Evolutionary conservation across 2,113 vertebrate genomes (phyloP), one percentile per base, ranked within the genome.

Genomic region (Chelonoidis abingdonii): DNA sequence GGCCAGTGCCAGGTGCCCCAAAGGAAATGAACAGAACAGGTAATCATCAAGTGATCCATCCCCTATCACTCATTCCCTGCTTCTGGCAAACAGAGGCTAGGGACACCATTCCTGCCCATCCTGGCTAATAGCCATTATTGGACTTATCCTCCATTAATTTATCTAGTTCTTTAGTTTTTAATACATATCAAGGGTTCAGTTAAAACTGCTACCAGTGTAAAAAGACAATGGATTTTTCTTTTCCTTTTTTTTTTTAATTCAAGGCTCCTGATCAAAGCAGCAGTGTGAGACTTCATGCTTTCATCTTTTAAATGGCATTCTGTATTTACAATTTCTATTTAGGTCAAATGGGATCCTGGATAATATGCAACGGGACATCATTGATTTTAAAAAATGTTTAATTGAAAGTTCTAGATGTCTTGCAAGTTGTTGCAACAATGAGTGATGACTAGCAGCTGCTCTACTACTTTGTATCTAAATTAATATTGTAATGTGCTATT

Each of bases 401-500:
- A 89, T 72, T 54, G 79, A 83, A 90, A 83, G 88, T 80, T 93
- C 91, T 94, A 83, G 75, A 88, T 79, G 78, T 5, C 76, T 62
- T 93, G 62, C 57, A 59, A 59, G 25, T 27, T 57, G 57, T 59
- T 59, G 57, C 84, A 24, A 89, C 92, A n/a, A 14, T 17, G 16
- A 62, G 65, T 87, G 84, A 62, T 84, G 83, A 95, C 86, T 1
- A 93, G 10, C 90, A 97, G 96, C 85, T 97, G 95, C 31, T 80
- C 9, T 3, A 54, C 50, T 19, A 50, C 29, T 85, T 84, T 3
- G 1, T 62, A 75, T 52, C 11, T 44, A 91, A 65, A 82, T 92
- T n/a, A 91, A 91, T 83, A 79, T 88, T 13, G 50, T n/a, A 75
- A 85, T 21, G 16, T 38, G 35, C 57, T 50, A 96, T 59, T 93